Conservation (phyloP, 2,888 invertebrate species). For the Crioceris asparagi region DNA sequence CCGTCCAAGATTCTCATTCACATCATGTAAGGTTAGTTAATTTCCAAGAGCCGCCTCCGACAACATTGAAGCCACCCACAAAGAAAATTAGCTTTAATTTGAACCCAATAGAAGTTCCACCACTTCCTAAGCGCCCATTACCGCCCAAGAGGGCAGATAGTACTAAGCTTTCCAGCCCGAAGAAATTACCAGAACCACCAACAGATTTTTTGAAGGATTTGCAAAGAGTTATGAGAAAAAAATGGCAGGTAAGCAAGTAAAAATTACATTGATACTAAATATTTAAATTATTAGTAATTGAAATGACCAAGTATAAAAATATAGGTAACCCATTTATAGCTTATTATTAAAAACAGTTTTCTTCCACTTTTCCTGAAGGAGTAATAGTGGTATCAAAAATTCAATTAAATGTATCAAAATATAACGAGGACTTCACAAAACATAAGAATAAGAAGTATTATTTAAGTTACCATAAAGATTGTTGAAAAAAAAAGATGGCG, state of each 20-base stretch:
- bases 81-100: slow-evolving; percentile 59
- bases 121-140: slow-evolving; percentile 55
- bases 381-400: too few relatives aligned
- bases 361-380: too few relatives aligned
- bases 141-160: slow-evolving; percentile 69
- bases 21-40: slow-evolving; percentile 26
- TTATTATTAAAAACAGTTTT: too few relatives aligned
- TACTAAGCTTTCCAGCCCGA: slow-evolving; percentile 64
- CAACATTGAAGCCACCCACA: slow-evolving; percentile 40
- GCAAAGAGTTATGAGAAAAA: slow-evolving; percentile 86
- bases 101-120: slow-evolving; percentile 43
- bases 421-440: too few relatives aligned
- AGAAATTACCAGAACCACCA: slow-evolving; percentile 66
- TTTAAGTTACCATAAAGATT: too few relatives aligned
- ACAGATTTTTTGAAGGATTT: slow-evolving; percentile 78
- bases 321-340: too few relatives aligned
- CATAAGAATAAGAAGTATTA: too few relatives aligned
- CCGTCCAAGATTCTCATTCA: too few relatives aligned
- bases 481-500: too few relatives aligned
- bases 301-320: neutral
- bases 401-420: too few relatives aligned
- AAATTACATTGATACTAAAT: neutral
- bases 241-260: slow-evolving; percentile 46
- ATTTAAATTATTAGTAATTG: neutral
- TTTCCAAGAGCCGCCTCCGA: slow-evolving; percentile 49